Percentiles rank a stretch among this genome's conserved stretches.
phyloP scores from a whole-genome alignment of 2,888 invertebrate genomes.

The Agrochola macilenta region DNA sequence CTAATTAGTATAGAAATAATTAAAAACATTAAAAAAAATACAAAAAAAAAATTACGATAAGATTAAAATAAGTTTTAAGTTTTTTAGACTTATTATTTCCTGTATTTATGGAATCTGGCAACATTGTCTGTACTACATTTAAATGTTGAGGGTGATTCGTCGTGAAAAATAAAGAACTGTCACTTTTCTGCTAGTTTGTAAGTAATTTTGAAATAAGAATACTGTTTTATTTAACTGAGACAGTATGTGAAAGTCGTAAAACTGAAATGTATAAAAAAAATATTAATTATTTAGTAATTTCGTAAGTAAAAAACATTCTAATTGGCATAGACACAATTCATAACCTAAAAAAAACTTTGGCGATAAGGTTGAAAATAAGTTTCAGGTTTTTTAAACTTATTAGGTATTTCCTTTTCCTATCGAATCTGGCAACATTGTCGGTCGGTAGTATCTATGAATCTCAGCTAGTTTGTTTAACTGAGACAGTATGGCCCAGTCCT shows the following conservation, averaged over 20 bases:
- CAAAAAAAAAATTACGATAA: not conserved
- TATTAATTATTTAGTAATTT: too few species aligned
- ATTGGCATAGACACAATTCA: not conserved
- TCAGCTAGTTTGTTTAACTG: too few species aligned
- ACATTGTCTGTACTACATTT: not conserved
- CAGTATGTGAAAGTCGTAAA: too few species aligned
- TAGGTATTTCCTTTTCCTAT: not conserved
- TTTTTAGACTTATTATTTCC: conserved; percentile 2
- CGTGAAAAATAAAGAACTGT: not conserved
- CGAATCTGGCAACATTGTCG: too few species aligned
- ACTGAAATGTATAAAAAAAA: too few species aligned
- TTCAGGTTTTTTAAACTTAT: not conserved
- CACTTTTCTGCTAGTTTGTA: not conserved
- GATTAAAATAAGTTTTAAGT: not conserved
- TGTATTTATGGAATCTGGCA: too few species aligned
- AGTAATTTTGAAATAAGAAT: not conserved
- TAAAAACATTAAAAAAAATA: not conserved
- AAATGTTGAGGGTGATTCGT: not conserved
- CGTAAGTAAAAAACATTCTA: not conserved
- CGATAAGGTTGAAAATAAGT: not conserved
- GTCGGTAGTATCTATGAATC: too few species aligned
- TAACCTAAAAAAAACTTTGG: not conserved
- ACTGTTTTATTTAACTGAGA: not conserved
- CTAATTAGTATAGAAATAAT: not conserved
- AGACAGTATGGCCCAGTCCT: too few species aligned